Percentiles rank a stretch among this genome's conserved stretches.
Conservation (phyloP, 2,113 vertebrate genomes). For the Columba janthina region DNA sequence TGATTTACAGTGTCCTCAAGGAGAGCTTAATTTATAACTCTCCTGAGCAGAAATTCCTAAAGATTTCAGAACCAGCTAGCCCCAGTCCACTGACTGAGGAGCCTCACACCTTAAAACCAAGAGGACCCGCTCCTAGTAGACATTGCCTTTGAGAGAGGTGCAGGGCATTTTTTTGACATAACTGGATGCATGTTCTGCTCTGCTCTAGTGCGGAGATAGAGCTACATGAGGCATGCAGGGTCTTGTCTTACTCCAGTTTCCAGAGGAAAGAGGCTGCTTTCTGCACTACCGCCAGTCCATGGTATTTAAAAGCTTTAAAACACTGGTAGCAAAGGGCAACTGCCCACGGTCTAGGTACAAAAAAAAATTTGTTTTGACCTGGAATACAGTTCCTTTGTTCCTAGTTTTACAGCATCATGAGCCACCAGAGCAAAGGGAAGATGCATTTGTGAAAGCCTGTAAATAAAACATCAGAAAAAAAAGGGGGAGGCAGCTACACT, state of each 20-base stretch:
- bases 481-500: not conserved
- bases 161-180: not conserved
- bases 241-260: not conserved
- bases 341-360: not conserved
- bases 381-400: not conserved
- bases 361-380: not conserved
- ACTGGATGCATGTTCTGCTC: not conserved
- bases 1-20: not conserved
- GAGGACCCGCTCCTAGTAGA: not conserved
- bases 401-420: not conserved
- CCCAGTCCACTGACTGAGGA: not conserved
- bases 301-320: not conserved
- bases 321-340: not conserved
- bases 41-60: not conserved
- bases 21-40: not conserved
- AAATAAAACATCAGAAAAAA: not conserved
- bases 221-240: not conserved
- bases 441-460: not conserved
- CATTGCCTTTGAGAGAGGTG: not conserved
- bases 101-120: fast-evolving
- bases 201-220: not conserved
- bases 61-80: not conserved
- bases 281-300: not conserved
- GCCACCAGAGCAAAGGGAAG: not conserved
- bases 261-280: not conserved